Evolutionary conservation across 1,140 invertebrate genomes (phyloP).

Genomic region (Goniozus legneri): DNA sequence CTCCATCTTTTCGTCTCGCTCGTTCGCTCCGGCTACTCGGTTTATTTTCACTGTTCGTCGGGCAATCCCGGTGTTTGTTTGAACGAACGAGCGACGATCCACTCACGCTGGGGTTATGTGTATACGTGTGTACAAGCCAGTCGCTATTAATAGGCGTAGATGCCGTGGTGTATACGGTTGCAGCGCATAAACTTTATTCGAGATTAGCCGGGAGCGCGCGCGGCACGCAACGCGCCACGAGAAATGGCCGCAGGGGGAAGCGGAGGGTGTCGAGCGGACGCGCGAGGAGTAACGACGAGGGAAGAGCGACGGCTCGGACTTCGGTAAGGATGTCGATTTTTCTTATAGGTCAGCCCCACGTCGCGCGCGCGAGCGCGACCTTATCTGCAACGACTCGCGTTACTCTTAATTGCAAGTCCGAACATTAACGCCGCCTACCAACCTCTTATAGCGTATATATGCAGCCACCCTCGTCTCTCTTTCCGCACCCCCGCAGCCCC

Average conservation of each 20-base stretch:
- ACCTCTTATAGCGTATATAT: slow-evolving; percentile 15
- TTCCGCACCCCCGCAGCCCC: background rate
- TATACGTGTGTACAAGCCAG: slow-evolving; percentile 22
- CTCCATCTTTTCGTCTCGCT: too few relatives aligned
- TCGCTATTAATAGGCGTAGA: slow-evolving; percentile 40
- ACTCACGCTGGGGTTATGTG: too few relatives aligned
- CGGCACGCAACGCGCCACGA: slow-evolving; percentile 29
- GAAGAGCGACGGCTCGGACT: slow-evolving; percentile 16
- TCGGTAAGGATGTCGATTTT: slow-evolving; percentile 43
- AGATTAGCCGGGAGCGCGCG: slow-evolving; percentile 37
- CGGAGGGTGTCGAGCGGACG: slow-evolving; percentile 1
- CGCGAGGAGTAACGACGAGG: slow-evolving; percentile 10
- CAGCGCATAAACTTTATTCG: slow-evolving; percentile 39
- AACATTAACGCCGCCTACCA: slow-evolving; percentile 33
- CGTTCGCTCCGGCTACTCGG: slow-evolving; percentile 6
- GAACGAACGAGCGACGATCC: slow-evolving; percentile 18
- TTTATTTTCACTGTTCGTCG: slow-evolving; percentile 26
- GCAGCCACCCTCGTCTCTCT: background rate
- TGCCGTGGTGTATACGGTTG: slow-evolving; percentile 30
- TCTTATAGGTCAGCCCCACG: slow-evolving; percentile 42
- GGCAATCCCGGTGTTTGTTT: slow-evolving; percentile 28
- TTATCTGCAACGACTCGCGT: slow-evolving; percentile 41
- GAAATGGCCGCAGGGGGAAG: slow-evolving; percentile 12
- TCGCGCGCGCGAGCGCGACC: slow-evolving; percentile 20
- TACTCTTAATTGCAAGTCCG: slow-evolving; percentile 45